Conservation (phyloP, 1,140 invertebrate genomes). For the Pentalonia nigronervosa region DNA sequence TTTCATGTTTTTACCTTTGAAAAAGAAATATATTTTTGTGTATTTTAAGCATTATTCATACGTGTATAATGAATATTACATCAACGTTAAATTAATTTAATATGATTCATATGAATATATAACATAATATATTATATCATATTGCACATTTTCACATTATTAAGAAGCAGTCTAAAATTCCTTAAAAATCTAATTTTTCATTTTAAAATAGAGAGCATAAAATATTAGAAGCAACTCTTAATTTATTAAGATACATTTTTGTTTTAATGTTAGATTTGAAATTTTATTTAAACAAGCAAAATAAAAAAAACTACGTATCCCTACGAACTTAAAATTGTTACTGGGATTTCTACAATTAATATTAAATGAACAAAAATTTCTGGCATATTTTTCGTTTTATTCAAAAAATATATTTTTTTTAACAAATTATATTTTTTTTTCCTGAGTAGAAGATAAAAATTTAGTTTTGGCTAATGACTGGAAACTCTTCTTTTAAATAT, state of each 20-base stretch:
- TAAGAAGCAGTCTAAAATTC: neutral
- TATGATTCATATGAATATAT: neutral
- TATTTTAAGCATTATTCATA: neutral
- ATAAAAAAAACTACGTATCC: neutral
- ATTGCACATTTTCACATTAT: neutral
- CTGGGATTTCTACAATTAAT: neutral
- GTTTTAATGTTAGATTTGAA: neutral
- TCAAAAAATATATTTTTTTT: neutral
- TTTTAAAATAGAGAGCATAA: neutral
- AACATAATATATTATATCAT: neutral
- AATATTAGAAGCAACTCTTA: neutral
- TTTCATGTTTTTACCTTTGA: neutral
- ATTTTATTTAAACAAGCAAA: neutral
- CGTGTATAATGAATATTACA: neutral
- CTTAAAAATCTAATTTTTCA: neutral
- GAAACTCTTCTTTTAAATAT: neutral
- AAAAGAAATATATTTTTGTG: neutral
- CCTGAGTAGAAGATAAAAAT: neutral
- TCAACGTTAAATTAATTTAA: neutral
- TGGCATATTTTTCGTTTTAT: neutral
- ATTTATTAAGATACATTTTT: neutral
- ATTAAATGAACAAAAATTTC: neutral
- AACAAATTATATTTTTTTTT: neutral
- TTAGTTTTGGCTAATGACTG: neutral
- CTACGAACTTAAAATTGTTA: neutral